Conservation (phyloP, 2,113 vertebrate species). For the Neogobius melanostomus region DNA sequence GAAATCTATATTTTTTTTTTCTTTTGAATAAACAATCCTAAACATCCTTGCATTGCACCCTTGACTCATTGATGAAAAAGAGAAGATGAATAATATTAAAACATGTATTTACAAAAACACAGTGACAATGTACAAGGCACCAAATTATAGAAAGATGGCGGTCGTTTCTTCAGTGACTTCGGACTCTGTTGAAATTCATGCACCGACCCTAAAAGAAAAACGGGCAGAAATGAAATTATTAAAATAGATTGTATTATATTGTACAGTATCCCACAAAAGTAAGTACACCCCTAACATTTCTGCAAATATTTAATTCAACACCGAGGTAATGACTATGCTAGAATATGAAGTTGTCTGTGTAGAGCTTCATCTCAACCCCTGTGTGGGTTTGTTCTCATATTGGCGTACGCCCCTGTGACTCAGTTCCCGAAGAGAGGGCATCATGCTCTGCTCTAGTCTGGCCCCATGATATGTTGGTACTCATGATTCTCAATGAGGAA, state of each 20-base stretch:
- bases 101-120: slow-evolving; percentile 59
- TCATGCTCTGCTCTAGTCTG: too few species aligned
- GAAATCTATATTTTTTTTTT: slow-evolving; percentile 46
- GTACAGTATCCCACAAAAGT: too few species aligned
- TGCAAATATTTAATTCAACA: too few species aligned
- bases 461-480: too few species aligned
- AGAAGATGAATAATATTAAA: neutral
- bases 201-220: slow-evolving; percentile 70
- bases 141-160: slow-evolving; percentile 7
- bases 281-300: too few species aligned
- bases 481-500: too few species aligned
- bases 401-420: too few species aligned
- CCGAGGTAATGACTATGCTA: too few species aligned
- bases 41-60: slow-evolving; percentile 1
- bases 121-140: neutral
- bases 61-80: neutral
- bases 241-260: neutral
- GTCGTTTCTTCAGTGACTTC: slow-evolving; percentile 45
- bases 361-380: too few species aligned
- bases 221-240: neutral
- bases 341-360: too few species aligned
- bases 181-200: slow-evolving; percentile 76
- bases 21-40: slow-evolving; percentile 58
- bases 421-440: too few species aligned
- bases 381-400: too few species aligned